phyloP scores from a whole-genome alignment of 2,888 invertebrate genomes.

The Sarcophaga rosellei region DNA sequence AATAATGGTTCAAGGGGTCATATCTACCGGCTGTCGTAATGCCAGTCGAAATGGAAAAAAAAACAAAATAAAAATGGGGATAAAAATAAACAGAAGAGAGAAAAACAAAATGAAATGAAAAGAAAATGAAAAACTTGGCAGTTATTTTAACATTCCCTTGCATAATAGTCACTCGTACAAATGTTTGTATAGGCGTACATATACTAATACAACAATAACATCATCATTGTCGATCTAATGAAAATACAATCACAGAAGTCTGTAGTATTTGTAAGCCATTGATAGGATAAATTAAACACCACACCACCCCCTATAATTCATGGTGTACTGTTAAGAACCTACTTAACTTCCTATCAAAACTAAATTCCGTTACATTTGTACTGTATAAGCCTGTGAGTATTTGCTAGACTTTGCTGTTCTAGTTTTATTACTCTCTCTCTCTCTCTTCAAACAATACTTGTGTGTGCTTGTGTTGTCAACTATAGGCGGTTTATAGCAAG shows the following conservation, averaged over 20 bases:
- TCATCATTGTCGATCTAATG: neutral
- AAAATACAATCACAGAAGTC: neutral
- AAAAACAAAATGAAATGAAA: constrained; percentile 17
- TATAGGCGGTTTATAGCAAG: neutral
- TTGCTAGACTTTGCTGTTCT: neutral
- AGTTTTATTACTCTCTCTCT: neutral
- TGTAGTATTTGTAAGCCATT: constrained; percentile 26
- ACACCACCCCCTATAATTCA: constrained; percentile 9
- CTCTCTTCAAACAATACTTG: neutral
- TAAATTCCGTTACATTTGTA: constrained; percentile 42
- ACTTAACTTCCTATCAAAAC: constrained; percentile 57
- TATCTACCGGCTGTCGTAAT: constrained; percentile 2
- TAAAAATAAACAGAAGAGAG: constrained; percentile 9
- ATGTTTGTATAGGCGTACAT: neutral
- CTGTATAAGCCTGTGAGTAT: neutral
- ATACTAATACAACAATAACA: constrained; percentile 11
- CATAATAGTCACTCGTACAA: neutral
- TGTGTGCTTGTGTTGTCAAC: neutral
- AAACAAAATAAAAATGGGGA: constrained; percentile 10
- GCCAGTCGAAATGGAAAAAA: neutral
- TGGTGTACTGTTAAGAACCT: constrained; percentile 30
- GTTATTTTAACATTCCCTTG: constrained; percentile 43
- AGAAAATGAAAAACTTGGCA: constrained; percentile 32
- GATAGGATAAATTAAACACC: constrained; percentile 8
- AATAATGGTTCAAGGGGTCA: constrained; percentile 33